Base-by-base conservation (phyloP, 2,113 vertebrate genomes). In the Nestor notabilis region DNA sequence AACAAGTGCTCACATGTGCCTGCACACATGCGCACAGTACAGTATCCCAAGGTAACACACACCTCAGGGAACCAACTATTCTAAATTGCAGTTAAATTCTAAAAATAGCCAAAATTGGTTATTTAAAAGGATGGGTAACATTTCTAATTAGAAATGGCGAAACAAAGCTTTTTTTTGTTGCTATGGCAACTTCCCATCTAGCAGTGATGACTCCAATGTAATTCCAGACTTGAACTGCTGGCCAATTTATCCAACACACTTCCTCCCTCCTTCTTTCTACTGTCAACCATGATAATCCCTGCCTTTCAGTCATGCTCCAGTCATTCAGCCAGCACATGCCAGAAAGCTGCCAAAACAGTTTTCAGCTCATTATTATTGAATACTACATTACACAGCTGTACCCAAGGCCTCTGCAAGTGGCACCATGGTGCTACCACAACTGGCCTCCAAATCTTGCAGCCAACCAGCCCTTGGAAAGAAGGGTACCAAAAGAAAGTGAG, bases 161-260 rank as follows among this genome's bases (percentile, higher is more conserved):
- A 90, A 87, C 72, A 44, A 94, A 85, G 78, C 78, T n/a, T 82
- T 87, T 87, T 94, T 91, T 31, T 72, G 87, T 96, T 96, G 56
- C 95, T 81, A 90, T 83, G 44, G 74, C 31, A 91, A 82, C 81
- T 47, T 85, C 83, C 53, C 70, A 69, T 35, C 70, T 72, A 82
- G 81, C 77, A 61, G 66, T 6, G 61, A 95, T 72, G 69, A 94
- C 87, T 94, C 43, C 87, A 70, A 64, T 8, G 21, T 52, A 89
- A 93, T 87, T 85, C 85, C 35, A 84, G 64, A 56, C 65, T 44
- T 90, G 74, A 91, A 84, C 87, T 47, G 33, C 74, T 13, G 37
- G 58, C 58, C 53, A 78, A 80, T 46, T 83, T 77, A 86, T 43
- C 76, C 71, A 93, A 41, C 14, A 80, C 49, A 87, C 75, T 74